Evolutionary conservation across 1,140 invertebrate species (phyloP).

Genomic region (Chironomus striatipennis): DNA sequence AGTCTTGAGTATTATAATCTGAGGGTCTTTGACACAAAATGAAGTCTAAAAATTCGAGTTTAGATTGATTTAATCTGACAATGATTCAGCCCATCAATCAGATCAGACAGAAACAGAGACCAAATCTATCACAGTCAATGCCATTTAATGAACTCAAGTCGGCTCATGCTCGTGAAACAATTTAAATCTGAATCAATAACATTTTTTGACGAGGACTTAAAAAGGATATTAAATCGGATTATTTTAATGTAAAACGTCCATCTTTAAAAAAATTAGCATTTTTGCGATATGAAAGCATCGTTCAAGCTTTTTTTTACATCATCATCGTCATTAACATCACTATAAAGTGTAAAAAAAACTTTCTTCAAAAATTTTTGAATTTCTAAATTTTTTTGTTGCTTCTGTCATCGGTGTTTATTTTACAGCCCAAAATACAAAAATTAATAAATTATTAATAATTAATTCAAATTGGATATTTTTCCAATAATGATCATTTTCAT

Average conservation of each 20-base stretch:
- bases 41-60: too few species aligned
- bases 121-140: too few species aligned
- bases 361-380: slow-evolving; percentile 9
- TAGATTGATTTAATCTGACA: too few species aligned
- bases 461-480: slow-evolving; percentile 4
- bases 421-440: neutral
- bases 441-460: slow-evolving; percentile 15
- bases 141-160: neutral
- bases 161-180: neutral
- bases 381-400: neutral
- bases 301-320: slow-evolving; percentile 2
- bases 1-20: too few species aligned
- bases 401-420: neutral
- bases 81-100: too few species aligned
- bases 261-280: neutral
- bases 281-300: neutral
- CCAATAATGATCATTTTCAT: neutral
- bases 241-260: neutral
- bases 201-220: neutral
- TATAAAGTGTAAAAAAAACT: neutral
- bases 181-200: neutral
- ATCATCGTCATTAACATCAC: neutral
- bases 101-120: too few species aligned
- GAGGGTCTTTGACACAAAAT: too few species aligned
- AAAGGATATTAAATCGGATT: slow-evolving; percentile 1